These are phyloP conservation scores for Canis aureus DNA, from an alignment of 2,113 vertebrate genomes.

Conservation along the genomic window DNA sequence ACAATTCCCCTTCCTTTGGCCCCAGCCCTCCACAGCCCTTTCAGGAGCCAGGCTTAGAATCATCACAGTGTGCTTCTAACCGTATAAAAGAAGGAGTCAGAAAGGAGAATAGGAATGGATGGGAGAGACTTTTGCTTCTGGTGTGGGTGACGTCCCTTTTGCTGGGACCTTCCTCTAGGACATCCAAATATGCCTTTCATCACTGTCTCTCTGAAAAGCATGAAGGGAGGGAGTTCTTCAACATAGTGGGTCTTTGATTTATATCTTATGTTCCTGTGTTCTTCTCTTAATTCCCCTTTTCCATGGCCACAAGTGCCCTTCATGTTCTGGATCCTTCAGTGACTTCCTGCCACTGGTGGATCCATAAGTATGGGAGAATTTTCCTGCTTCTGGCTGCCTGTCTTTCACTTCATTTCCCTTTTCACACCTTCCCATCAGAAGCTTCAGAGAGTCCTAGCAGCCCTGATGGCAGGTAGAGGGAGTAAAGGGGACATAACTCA, in stretches of 20 bases:
- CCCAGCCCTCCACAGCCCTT: neutral
- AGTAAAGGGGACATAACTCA: neutral
- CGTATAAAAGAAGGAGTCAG: neutral
- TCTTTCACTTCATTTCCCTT: neutral
- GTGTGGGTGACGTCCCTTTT: neutral
- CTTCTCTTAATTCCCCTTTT: neutral
- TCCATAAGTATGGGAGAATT: neutral
- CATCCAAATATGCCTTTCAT: neutral
- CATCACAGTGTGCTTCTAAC: neutral
- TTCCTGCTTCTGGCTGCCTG: conserved; percentile 17
- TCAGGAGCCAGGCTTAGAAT: neutral
- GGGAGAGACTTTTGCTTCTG: neutral
- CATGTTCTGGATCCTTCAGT: neutral
- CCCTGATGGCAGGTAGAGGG: neutral
- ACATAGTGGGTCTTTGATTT: neutral
- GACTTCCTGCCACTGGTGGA: neutral
- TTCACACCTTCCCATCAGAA: neutral
- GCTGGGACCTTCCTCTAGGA: neutral
- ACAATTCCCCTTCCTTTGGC: neutral
- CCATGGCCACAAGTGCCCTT: neutral
- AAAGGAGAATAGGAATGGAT: neutral
- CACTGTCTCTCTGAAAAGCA: neutral
- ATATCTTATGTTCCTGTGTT: neutral
- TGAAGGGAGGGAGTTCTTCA: neutral
- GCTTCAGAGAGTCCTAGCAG: neutral